These are phyloP conservation scores for Epizoanthus stellaris DNA, from an alignment of 92 coral and sea anemone species.

Conservation along the genomic window DNA sequence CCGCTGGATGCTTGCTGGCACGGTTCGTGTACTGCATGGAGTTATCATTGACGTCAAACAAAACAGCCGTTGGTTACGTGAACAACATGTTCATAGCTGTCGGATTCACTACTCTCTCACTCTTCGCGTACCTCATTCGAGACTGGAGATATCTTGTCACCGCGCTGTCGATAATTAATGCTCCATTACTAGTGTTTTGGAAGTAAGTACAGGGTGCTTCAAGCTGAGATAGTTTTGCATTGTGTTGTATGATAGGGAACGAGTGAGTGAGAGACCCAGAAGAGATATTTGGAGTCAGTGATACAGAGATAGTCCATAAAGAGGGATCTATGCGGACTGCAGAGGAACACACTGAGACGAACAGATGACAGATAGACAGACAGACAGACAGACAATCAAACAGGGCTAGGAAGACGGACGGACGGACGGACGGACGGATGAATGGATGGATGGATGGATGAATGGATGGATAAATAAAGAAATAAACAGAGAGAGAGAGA, in stretches of 20 bases:
- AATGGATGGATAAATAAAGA: no score
- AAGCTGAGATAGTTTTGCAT: not conserved
- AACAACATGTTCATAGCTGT: conserved; percentile 75
- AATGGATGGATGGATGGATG: no score
- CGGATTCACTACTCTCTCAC: conserved; percentile 68
- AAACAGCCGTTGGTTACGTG: conserved; percentile 78
- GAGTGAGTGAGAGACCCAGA: no score
- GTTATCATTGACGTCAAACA: conserved; percentile 60
- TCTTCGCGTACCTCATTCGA: conserved; percentile 79
- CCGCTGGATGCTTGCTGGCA: conserved; percentile 75
- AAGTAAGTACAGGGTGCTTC: conserved; percentile 51
- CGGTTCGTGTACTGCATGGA: conserved; percentile 91
- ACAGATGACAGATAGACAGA: no score
- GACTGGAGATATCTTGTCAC: conserved; percentile 85
- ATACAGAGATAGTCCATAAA: no score
- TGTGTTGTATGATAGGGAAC: not conserved
- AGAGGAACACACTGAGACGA: no score
- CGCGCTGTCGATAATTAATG: conserved; percentile 65
- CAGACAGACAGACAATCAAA: no score
- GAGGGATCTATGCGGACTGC: no score
- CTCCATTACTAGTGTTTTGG: conserved; percentile 76
- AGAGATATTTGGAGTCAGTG: no score
- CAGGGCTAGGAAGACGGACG: not conserved
- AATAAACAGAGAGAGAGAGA: no score
- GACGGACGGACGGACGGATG: no score